phyloP scores from a whole-genome alignment of 1,140 invertebrate genomes.

The Drosophila cardini region DNA sequence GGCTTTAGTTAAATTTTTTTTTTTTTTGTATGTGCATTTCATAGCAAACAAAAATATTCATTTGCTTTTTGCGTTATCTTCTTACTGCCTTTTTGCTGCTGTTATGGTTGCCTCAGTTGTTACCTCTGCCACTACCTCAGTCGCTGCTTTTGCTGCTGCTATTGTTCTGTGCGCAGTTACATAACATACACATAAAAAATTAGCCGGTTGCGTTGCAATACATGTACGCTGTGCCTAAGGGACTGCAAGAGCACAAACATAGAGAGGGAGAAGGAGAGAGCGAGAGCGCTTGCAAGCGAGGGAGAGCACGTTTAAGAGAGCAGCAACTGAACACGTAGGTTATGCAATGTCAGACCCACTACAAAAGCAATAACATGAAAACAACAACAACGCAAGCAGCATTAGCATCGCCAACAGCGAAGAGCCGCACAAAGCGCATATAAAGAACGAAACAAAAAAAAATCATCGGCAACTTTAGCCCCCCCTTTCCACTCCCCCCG shows the following conservation, averaged over 20 bases:
- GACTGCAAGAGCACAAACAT: neutral
- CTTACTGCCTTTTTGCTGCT: neutral
- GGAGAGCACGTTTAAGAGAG: constrained; percentile 1
- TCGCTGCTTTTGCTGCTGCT: neutral
- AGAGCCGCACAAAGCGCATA: constrained; percentile 30
- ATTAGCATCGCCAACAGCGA: constrained; percentile 5
- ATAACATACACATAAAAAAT: constrained; percentile 28
- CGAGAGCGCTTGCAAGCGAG: neutral
- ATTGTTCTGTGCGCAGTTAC: constrained; percentile 25
- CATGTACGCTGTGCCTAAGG: neutral
- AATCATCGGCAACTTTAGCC: constrained; percentile 5
- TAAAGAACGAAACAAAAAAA: constrained; percentile 1
- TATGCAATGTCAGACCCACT: constrained; percentile 39
- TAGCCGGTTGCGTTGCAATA: constrained; percentile 37
- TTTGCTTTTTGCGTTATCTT: constrained; percentile 27
- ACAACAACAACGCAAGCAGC: neutral
- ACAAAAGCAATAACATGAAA: constrained; percentile 10
- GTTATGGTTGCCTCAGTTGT: neutral
- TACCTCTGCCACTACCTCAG: neutral
- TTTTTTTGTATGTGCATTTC: constrained; percentile 36
- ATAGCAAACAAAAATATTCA: constrained; percentile 20
- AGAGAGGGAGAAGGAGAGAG: constrained; percentile 3
- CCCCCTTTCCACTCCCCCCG: neutral
- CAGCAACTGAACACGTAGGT: constrained; percentile 31
- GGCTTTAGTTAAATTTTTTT: constrained; percentile 25